These are phyloP conservation scores for Corvus moneduloides DNA, from an alignment of 2,113 vertebrate species.

Conservation along the genomic window DNA sequence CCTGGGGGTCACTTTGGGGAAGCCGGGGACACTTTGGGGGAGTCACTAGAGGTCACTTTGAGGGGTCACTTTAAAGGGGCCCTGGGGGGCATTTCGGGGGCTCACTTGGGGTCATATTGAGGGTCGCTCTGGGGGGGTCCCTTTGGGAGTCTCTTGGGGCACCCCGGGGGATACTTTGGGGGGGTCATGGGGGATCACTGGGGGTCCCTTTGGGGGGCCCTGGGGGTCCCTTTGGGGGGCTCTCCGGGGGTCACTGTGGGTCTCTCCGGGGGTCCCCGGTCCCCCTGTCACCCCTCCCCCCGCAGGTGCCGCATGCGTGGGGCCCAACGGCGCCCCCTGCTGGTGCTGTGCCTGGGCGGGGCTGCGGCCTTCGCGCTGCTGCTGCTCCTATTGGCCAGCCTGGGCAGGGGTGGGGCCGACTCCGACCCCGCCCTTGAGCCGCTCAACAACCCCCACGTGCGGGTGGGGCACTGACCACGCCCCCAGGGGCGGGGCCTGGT, in stretches of 20 bases:
- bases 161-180: too few species aligned
- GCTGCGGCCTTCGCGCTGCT: neutral
- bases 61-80: neutral
- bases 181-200: too few species aligned
- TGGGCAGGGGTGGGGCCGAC: neutral
- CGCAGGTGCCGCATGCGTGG: neutral
- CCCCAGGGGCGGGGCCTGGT: fast-evolving
- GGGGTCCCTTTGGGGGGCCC: too few species aligned
- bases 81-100: too few species aligned
- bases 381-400: neutral
- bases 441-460: neutral
- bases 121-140: too few species aligned
- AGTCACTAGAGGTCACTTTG: neutral
- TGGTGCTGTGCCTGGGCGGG: neutral
- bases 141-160: too few species aligned
- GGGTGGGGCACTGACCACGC: neutral
- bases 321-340: neutral
- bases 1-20: neutral
- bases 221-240: neutral
- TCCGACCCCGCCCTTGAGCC: neutral
- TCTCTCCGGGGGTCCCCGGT: neutral
- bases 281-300: neutral
- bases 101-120: too few species aligned
- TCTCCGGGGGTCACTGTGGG: neutral
- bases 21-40: neutral